phyloP scores from a whole-genome alignment of 2,797 vertebrate genomes.

The Chelidonichthys spinosus region DNA sequence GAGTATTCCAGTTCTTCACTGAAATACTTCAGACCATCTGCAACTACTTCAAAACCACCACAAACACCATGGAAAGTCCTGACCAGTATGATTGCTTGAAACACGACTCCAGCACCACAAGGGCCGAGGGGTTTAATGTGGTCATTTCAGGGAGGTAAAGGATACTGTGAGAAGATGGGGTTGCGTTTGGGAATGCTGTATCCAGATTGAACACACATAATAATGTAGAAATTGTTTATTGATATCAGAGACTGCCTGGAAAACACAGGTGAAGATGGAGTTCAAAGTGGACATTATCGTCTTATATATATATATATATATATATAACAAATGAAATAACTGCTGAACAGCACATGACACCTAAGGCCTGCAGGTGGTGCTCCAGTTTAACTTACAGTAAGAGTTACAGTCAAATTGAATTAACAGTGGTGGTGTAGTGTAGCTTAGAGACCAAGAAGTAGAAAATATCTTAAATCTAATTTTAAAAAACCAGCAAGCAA shows the following conservation, averaged over 20 bases:
- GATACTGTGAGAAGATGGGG: slow-evolving; percentile 15
- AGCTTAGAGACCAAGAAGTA: neutral
- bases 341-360: neutral
- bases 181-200: slow-evolving; percentile 12
- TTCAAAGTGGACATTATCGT: neutral
- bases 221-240: neutral
- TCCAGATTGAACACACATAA: neutral
- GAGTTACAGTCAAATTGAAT: neutral
- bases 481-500: too few relatives aligned
- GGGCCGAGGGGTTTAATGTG: slow-evolving; percentile 29
- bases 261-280: neutral
- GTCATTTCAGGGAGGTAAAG: slow-evolving; percentile 32
- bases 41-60: slow-evolving; percentile 42
- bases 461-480: neutral
- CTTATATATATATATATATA: too few relatives aligned
- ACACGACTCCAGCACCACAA: slow-evolving; percentile 19
- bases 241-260: slow-evolving; percentile 1
- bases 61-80: slow-evolving; percentile 34
- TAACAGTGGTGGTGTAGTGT: neutral
- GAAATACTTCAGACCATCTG: slow-evolving; percentile 47
- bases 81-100: slow-evolving; percentile 26
- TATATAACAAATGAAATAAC: neutral
- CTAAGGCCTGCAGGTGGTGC: slow-evolving; percentile 17
- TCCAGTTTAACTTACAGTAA: slow-evolving; percentile 1
- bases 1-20: slow-evolving; percentile 14